Evolutionary conservation across 2,113 vertebrate species (phyloP).

Genomic region (Smithornis capensis): DNA sequence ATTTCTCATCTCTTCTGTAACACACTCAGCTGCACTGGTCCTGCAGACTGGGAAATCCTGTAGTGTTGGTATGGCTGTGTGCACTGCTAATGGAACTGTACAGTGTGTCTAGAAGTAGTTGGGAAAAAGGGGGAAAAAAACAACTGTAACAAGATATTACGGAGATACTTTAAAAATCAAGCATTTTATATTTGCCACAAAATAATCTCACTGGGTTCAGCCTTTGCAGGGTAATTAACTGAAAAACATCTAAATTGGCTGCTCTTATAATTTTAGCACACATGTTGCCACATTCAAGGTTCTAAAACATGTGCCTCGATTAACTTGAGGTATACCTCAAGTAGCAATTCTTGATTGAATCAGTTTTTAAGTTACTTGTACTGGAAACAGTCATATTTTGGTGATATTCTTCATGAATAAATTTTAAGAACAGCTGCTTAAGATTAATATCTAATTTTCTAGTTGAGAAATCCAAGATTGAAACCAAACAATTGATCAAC

Average conservation of each 20-base stretch:
- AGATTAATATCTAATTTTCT: slow-evolving; percentile 2
- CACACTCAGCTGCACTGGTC: neutral
- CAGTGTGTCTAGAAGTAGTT: neutral
- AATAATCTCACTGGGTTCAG: neutral
- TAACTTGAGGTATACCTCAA: neutral
- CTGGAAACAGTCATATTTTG: neutral
- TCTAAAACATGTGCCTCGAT: neutral
- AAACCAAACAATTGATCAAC: neutral
- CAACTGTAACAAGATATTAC: neutral
- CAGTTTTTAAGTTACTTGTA: neutral
- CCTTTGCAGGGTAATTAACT: neutral
- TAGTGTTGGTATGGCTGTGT: neutral
- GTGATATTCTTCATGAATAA: neutral
- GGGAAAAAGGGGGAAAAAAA: neutral
- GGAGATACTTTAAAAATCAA: neutral
- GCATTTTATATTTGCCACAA: neutral
- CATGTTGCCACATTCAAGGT: neutral
- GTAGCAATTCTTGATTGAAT: neutral
- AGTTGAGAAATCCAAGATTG: neutral
- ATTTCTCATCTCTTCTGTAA: neutral
- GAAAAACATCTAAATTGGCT: neutral
- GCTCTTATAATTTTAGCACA: neutral
- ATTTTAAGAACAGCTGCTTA: neutral
- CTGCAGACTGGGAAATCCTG: neutral
- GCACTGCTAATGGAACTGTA: neutral